Percentiles rank a stretch among this genome's conserved stretches.
Evolutionary conservation across 2,113 vertebrate genomes (phyloP).

Genomic region (Elephas maximus): DNA sequence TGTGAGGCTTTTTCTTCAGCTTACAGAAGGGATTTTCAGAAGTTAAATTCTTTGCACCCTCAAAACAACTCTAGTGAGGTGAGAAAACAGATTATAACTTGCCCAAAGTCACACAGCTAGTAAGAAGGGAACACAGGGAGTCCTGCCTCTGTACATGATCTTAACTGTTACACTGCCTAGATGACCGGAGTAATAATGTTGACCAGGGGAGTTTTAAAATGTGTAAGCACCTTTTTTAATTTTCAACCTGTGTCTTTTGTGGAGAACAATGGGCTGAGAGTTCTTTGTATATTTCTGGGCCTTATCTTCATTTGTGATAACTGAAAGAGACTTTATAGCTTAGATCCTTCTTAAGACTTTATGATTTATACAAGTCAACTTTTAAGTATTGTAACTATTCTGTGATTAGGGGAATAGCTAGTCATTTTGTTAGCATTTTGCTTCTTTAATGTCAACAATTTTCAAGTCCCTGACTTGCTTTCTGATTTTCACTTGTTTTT

Average conservation of each 20-base stretch:
- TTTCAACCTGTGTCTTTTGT: background rate
- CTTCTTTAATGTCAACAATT: background rate
- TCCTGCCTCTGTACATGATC: background rate
- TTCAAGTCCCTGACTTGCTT: conserved; percentile 12
- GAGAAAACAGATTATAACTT: background rate
- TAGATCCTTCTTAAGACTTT: background rate
- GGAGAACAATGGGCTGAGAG: background rate
- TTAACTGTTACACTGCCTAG: background rate
- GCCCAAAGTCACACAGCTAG: background rate
- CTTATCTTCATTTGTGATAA: conserved; percentile 3
- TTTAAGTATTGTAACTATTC: background rate
- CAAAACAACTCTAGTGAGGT: background rate
- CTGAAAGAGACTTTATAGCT: background rate
- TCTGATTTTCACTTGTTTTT: conserved; percentile 56
- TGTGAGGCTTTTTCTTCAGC: background rate
- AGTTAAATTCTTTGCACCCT: background rate
- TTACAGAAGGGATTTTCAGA: background rate
- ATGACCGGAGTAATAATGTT: background rate
- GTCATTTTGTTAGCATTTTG: conserved; percentile 1
- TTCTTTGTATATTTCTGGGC: background rate
- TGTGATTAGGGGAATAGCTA: background rate
- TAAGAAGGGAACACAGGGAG: background rate
- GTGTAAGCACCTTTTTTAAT: background rate
- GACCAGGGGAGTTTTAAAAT: background rate
- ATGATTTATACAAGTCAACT: background rate